A percentile compares a stretch with the other conserved stretches of the same genome.
Conservation (phyloP, 2,113 vertebrate genomes). For the Myocastor coypus region DNA sequence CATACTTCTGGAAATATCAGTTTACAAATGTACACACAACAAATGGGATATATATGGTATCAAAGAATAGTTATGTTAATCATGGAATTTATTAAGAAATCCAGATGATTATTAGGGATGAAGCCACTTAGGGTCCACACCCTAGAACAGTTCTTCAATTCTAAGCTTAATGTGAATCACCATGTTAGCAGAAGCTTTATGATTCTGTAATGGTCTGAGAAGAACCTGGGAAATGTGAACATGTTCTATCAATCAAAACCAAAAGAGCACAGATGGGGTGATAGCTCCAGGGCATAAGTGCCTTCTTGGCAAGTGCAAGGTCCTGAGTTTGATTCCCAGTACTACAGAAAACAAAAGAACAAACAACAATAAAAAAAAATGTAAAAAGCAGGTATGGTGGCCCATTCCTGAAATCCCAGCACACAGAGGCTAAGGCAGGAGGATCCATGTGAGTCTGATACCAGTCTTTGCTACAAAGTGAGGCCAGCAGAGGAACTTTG, state of each 20-base stretch:
- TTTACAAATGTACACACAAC: neutral
- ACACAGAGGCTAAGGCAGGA: too few relatives aligned
- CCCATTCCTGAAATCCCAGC: too few relatives aligned
- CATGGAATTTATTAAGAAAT: neutral
- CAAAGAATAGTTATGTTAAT: neutral
- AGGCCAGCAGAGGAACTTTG: too few relatives aligned
- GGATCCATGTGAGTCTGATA: too few relatives aligned
- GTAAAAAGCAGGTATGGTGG: too few relatives aligned
- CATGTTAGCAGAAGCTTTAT: neutral
- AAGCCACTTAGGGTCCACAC: neutral
- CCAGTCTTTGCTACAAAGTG: too few relatives aligned
- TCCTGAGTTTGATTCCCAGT: too few relatives aligned
- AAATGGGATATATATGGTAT: neutral
- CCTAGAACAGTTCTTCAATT: neutral
- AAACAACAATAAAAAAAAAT: too few relatives aligned
- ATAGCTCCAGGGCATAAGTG: too few relatives aligned
- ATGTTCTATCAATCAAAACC: neutral
- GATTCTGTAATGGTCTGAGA: slow-evolving; percentile 25
- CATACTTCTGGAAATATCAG: slow-evolving; percentile 3
- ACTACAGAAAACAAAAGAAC: too few relatives aligned
- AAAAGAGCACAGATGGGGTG: neutral
- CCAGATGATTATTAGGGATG: neutral
- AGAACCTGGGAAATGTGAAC: neutral
- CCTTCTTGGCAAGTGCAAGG: too few relatives aligned
- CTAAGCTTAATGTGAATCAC: neutral